Percentiles rank a stretch among this genome's conserved stretches.
Evolutionary conservation across 2,797 vertebrate species (phyloP).

Genomic region (Lithobates sylvaticus): DNA sequence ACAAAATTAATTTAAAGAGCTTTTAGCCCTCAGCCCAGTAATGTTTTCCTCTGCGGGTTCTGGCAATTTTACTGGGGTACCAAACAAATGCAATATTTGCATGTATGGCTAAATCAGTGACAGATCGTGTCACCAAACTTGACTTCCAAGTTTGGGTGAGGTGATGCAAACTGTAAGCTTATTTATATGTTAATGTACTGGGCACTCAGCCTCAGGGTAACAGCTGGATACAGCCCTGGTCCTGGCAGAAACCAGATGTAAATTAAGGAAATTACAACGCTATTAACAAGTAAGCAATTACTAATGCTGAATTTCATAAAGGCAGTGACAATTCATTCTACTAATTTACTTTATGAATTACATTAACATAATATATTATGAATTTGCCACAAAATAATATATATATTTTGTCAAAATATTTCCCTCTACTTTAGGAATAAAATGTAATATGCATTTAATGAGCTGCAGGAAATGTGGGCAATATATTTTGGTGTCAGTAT

Average conservation of each 20-base stretch:
- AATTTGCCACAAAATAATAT: not conserved
- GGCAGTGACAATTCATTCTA: not conserved
- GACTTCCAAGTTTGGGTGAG: too few relatives aligned
- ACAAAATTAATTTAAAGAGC: too few relatives aligned
- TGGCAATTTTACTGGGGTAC: too few relatives aligned
- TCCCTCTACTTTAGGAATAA: not conserved
- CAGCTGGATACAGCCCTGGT: not conserved
- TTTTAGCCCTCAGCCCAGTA: too few relatives aligned
- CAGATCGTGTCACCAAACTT: too few relatives aligned
- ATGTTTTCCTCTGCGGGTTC: too few relatives aligned
- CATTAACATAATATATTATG: not conserved
- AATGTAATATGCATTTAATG: too few relatives aligned
- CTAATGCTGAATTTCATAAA: not conserved
- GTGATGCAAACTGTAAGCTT: too few relatives aligned
- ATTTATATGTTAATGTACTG: too few relatives aligned
- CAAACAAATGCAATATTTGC: too few relatives aligned
- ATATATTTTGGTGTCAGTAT: not conserved
- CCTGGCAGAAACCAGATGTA: slow-evolving; percentile 19
- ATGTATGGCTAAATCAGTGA: too few relatives aligned
- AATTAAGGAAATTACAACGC: slow-evolving; percentile 23
- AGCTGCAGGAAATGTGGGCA: not conserved
- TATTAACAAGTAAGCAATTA: slow-evolving; percentile 6
- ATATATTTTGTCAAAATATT: not conserved
- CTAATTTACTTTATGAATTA: not conserved
- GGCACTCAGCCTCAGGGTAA: not conserved